These are phyloP conservation scores for Embiotoca jacksoni DNA, from an alignment of 2,113 vertebrate species.

Conservation along the genomic window DNA sequence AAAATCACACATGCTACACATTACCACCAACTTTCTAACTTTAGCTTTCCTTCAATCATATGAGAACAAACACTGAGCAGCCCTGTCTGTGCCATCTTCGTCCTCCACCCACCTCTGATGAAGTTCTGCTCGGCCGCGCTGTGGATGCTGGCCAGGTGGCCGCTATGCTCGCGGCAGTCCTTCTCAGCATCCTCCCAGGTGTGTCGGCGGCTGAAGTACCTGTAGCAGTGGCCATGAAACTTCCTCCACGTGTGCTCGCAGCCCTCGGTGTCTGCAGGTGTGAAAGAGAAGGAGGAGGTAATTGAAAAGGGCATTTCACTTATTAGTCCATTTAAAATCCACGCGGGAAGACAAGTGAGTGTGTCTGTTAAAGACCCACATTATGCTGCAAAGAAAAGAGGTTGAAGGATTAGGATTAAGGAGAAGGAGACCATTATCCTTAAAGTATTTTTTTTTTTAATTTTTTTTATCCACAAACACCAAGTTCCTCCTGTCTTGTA, in stretches of 20 bases:
- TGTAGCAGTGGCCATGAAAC: slow-evolving; percentile 95
- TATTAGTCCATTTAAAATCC: slow-evolving; percentile 34
- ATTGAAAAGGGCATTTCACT: slow-evolving; percentile 10
- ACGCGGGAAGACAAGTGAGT: slow-evolving; percentile 16
- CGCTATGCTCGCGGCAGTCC: slow-evolving; percentile 90
- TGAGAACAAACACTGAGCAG: slow-evolving; percentile 1
- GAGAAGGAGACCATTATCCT: slow-evolving; percentile 26
- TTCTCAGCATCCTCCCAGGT: slow-evolving; percentile 94
- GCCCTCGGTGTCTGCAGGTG: slow-evolving; percentile 89
- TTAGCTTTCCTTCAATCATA: slow-evolving; percentile 14
- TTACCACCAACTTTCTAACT: slow-evolving; percentile 1
- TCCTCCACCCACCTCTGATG: slow-evolving; percentile 86
- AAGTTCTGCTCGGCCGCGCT: slow-evolving; percentile 90
- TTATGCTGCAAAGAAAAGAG: neutral
- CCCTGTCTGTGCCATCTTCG: neutral
- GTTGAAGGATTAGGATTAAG: slow-evolving; percentile 5
- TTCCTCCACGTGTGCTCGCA: slow-evolving; percentile 95
- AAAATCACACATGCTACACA: no score
- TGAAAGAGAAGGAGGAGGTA: neutral
- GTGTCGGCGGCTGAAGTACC: slow-evolving; percentile 90
- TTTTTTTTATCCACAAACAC: slow-evolving; percentile 9
- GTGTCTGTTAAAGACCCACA: slow-evolving; percentile 24
- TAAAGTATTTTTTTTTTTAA: neutral
- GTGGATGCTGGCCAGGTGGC: slow-evolving; percentile 93
- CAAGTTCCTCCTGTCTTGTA: slow-evolving; percentile 7